Evolutionary conservation across 2,888 invertebrate species (phyloP).

Genomic region (Tipula confusa): DNA sequence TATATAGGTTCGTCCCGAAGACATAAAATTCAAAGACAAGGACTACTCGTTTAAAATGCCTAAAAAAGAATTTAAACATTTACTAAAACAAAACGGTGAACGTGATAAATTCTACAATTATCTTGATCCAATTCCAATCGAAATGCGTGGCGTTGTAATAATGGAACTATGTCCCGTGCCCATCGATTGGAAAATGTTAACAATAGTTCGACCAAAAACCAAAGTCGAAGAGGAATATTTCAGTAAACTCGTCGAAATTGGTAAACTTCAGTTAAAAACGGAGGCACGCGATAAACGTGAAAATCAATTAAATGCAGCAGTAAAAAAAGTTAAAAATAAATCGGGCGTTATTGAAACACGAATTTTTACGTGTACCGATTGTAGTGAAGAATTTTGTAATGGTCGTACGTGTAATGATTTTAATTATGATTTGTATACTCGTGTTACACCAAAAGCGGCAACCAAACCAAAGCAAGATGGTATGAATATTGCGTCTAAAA

Average conservation of each 20-base stretch:
- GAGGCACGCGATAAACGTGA: conserved; percentile 66
- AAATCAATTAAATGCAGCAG: conserved; percentile 60
- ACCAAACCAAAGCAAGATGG: conserved; percentile 42
- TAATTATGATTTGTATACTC: conserved; percentile 48
- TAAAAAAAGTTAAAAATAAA: conserved; percentile 75
- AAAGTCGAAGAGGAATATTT: conserved; percentile 84
- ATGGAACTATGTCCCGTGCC: conserved; percentile 74
- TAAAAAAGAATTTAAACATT: conserved; percentile 63
- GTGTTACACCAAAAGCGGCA: conserved; percentile 44
- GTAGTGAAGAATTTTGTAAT: conserved; percentile 81
- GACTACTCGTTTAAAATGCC: conserved; percentile 70
- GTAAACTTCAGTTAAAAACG: conserved; percentile 71
- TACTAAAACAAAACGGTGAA: conserved; percentile 45
- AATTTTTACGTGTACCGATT: conserved; percentile 70
- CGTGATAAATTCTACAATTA: conserved; percentile 49
- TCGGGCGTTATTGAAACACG: conserved; percentile 76
- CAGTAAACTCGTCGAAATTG: conserved; percentile 76
- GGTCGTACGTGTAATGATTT: conserved; percentile 52
- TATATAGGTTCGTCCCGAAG: conserved; percentile 65
- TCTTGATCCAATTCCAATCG: conserved; percentile 73
- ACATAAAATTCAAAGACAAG: conserved; percentile 69
- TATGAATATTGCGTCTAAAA: background rate
- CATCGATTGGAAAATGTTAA: conserved; percentile 91
- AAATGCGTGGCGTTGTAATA: conserved; percentile 59
- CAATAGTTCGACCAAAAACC: conserved; percentile 76